Evolutionary conservation across 23 tunicate genomes (phyloP), one percentile per base, ranked within the genome.

Genomic region (Ascidia mentula): DNA sequence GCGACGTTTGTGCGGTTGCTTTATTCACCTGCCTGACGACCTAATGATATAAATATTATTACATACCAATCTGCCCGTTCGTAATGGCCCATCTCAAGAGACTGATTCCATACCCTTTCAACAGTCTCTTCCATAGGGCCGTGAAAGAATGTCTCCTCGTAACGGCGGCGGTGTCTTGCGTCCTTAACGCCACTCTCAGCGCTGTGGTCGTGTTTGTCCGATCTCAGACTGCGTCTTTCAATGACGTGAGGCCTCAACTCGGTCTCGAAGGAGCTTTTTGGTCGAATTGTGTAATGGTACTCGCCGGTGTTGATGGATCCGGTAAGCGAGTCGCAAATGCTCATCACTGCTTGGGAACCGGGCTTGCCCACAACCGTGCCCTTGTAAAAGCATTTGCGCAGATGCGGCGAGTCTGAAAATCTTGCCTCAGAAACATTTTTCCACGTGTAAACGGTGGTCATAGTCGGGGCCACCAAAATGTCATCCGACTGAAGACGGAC

Each of bases 281-380:
- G 93, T 42, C 46, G 69, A 45, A 93, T 88, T 72, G 81, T 78
- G 77, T 87, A 88, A 32, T 86, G 88, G 33, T 74, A 73, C 22
- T 80, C 87, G 69, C 69, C 87, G 5, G 98, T 87, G 72, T 38
- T 34, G 6, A 93, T 84, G 4, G 98, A 82, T 0, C 98, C 98
- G 22, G 87, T 88, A 74, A 93, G 75, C 4, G 89, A 76, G 32
- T 80, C 98, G 78, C 98, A 93, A 22, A 93, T 84, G 87, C 93
- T 88, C 39, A 93, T 34, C 0, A 73, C 82, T 26, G 84, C 98
- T 80, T 82, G 85, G 28, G 98, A 93, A 31, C 35, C 39, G 38
- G 89, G 92, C 38, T 84, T 69, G 45, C 83, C 98, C 38, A 80
- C 36, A 1, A 93, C 87, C 26, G 32, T 42, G 36, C 98, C 98